Conservation (phyloP, 2,888 invertebrate genomes). For the Limnephilus lunatus region DNA sequence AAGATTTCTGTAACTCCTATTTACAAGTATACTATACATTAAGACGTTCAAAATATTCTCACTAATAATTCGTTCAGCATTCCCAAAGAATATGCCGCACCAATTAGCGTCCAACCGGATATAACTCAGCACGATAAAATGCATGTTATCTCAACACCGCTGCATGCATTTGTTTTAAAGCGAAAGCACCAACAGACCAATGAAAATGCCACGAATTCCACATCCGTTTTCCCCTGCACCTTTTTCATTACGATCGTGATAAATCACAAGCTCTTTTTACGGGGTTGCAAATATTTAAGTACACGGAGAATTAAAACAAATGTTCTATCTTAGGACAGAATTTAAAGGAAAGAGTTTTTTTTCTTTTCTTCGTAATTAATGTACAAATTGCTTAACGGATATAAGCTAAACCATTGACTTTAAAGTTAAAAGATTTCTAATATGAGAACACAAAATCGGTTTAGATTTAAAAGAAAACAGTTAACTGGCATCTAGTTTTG, state of each 20-base stretch:
- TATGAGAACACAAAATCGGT: no score
- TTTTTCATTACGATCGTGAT: slow-evolving; percentile 31
- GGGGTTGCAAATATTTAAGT: background rate
- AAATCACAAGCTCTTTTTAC: slow-evolving; percentile 6
- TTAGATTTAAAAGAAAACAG: no score
- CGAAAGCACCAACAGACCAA: slow-evolving; percentile 15
- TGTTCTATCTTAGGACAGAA: no score
- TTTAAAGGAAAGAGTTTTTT: no score
- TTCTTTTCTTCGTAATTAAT: no score
- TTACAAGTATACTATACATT: background rate
- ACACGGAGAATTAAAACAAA: background rate
- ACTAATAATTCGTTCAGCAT: slow-evolving; percentile 10
- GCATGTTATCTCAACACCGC: slow-evolving; percentile 48
- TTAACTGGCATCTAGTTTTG: no score
- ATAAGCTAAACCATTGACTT: no score
- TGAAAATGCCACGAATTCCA: slow-evolving; percentile 49
- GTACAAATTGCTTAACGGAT: no score
- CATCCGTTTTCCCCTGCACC: background rate
- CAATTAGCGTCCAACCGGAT: slow-evolving; percentile 40
- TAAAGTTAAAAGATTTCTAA: no score
- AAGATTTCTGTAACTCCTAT: background rate
- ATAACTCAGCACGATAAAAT: slow-evolving; percentile 50
- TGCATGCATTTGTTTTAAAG: slow-evolving; percentile 46
- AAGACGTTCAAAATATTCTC: background rate
- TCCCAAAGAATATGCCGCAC: slow-evolving; percentile 11